These are phyloP conservation scores for Lates japonicus DNA, from an alignment of 2,797 vertebrate species.

Conservation along the genomic window DNA sequence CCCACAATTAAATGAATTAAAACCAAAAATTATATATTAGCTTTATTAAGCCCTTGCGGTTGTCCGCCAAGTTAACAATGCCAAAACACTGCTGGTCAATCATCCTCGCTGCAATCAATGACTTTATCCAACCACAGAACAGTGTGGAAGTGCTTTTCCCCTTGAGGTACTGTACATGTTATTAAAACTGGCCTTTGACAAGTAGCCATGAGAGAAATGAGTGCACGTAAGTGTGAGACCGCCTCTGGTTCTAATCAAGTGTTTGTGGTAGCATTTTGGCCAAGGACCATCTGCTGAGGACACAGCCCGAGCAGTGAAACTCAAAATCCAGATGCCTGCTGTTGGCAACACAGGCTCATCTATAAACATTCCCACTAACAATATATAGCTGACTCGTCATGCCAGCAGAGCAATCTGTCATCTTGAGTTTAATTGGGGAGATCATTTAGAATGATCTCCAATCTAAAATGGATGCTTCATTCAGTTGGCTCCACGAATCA, in stretches of 20 bases:
- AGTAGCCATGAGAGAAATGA: constrained; percentile 70
- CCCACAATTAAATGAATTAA: constrained; percentile 31
- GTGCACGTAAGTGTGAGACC: constrained; percentile 56
- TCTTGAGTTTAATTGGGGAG: constrained; percentile 9
- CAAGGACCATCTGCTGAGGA: constrained; percentile 77
- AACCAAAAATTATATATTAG: constrained; percentile 39
- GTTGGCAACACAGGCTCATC: constrained; percentile 80
- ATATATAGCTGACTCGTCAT: constrained; percentile 15
- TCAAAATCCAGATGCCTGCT: constrained; percentile 84
- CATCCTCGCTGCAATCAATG: too few species aligned
- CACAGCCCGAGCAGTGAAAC: constrained; percentile 75
- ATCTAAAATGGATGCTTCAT: too few species aligned
- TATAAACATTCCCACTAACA: too few species aligned
- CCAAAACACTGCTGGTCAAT: constrained; percentile 39
- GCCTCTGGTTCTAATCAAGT: constrained; percentile 84
- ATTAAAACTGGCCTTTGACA: constrained; percentile 76
- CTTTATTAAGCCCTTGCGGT: neutral
- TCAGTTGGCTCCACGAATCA: too few species aligned
- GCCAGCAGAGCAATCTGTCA: constrained; percentile 17
- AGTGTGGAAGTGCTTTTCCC: constrained; percentile 35
- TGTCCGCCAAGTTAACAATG: constrained; percentile 13
- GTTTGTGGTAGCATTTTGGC: too few species aligned
- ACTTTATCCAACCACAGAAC: constrained; percentile 50
- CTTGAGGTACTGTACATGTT: constrained; percentile 41
- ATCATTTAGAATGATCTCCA: neutral